Evolutionary conservation across 1,140 invertebrate species (phyloP).

Genomic region (Lordiphosa collinella): DNA sequence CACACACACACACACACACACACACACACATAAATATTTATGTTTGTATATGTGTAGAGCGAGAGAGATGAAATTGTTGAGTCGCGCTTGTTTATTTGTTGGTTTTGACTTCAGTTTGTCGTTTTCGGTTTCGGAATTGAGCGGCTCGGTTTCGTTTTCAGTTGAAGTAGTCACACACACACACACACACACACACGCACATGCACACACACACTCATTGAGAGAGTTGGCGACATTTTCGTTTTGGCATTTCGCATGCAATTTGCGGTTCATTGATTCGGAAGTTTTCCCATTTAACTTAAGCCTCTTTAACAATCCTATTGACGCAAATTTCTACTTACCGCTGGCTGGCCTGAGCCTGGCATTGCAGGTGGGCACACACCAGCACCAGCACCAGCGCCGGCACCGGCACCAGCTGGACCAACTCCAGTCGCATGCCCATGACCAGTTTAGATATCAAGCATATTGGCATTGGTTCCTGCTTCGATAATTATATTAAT

Average conservation of each 20-base stretch:
- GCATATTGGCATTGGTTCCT: neutral
- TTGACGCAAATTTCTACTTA: conserved; percentile 78
- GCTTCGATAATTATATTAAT: conserved; percentile 49
- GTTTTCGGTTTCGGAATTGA: conserved; percentile 7
- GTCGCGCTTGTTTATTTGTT: conserved; percentile 20
- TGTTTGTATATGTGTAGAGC: neutral
- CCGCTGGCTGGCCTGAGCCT: conserved; percentile 25
- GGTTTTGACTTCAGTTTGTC: conserved; percentile 36
- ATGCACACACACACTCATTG: neutral
- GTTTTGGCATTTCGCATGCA: conserved; percentile 79
- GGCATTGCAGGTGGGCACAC: conserved; percentile 5
- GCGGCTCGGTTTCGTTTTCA: conserved; percentile 34
- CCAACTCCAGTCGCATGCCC: neutral
- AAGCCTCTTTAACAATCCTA: conserved; percentile 79
- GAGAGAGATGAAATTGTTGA: conserved; percentile 28
- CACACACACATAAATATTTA: neutral
- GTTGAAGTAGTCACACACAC: conserved; percentile 18
- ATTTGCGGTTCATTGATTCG: conserved; percentile 79
- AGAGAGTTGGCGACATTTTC: conserved; percentile 64
- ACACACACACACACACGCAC: conserved; percentile 4
- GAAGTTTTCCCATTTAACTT: conserved; percentile 80
- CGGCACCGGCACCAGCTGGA: neutral
- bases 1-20: neutral
- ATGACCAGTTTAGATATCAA: neutral
- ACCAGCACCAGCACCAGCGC: neutral